Evolutionary conservation across 1,140 invertebrate genomes (phyloP).

Genomic region (Hydropsyche tenuis): DNA sequence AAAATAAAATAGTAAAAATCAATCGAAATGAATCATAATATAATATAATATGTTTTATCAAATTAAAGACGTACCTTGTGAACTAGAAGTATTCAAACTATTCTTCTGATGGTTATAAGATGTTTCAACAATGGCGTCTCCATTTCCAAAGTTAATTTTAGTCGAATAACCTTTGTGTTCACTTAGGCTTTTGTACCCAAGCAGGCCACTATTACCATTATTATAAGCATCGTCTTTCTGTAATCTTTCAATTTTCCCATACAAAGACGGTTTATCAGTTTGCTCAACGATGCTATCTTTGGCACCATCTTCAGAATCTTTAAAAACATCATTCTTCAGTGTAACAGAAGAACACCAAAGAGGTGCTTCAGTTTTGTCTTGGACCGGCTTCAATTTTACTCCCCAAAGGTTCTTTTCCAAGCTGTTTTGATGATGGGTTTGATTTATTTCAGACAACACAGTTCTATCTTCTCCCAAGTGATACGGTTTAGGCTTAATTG

Average conservation of each 20-base stretch:
- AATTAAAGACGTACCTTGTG: not conserved
- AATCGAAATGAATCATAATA: no score
- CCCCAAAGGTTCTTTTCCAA: conserved; percentile 58
- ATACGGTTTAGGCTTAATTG: conserved; percentile 72
- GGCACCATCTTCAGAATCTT: conserved; percentile 55
- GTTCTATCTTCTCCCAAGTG: conserved; percentile 68
- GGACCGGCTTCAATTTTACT: conserved; percentile 56
- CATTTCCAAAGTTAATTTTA: conserved; percentile 63
- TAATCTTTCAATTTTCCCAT: conserved; percentile 29
- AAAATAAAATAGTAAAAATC: no score
- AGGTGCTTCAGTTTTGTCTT: conserved; percentile 48
- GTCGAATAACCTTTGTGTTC: conserved; percentile 63
- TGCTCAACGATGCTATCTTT: conserved; percentile 6
- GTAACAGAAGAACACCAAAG: conserved; percentile 59
- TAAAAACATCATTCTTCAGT: conserved; percentile 57
- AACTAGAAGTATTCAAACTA: not conserved
- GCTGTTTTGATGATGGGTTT: conserved; percentile 42
- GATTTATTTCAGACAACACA: conserved; percentile 54
- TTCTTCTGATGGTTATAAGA: conserved; percentile 37
- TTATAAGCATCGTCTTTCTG: conserved; percentile 15
- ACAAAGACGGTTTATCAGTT: not conserved
- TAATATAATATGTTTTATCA: no score
- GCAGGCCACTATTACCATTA: not conserved
- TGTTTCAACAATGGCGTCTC: conserved; percentile 56
- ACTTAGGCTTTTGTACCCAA: not conserved